These are phyloP conservation scores for Antheraea yamamai DNA, from an alignment of 2,888 invertebrate species.

Conservation along the genomic window DNA sequence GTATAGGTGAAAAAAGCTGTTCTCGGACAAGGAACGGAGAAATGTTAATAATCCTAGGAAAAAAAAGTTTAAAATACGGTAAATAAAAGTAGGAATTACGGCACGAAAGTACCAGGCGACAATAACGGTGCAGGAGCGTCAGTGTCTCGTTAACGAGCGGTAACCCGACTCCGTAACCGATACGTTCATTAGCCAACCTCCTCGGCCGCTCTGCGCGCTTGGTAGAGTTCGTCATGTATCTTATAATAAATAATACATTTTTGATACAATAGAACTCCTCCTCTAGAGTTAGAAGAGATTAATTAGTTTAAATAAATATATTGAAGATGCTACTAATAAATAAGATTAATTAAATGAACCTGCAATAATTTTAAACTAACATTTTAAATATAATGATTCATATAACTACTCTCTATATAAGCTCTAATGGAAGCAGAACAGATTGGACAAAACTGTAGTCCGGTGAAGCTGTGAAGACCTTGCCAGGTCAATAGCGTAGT, in stretches of 20 bases:
- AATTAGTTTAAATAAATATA: too few relatives aligned
- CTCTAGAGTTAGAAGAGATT: background rate
- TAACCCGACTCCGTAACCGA: constrained; percentile 71
- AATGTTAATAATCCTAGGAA: background rate
- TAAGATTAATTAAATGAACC: too few relatives aligned
- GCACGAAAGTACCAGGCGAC: constrained; percentile 32
- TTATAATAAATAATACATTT: constrained; percentile 52
- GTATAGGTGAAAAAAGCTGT: too few relatives aligned
- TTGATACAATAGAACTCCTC: constrained; percentile 31
- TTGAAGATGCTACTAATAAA: too few relatives aligned
- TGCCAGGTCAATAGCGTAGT: too few relatives aligned
- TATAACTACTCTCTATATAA: too few relatives aligned
- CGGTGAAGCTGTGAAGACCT: too few relatives aligned
- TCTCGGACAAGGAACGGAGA: too few relatives aligned
- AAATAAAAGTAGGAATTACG: constrained; percentile 7
- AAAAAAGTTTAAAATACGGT: background rate
- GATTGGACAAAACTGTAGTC: too few relatives aligned
- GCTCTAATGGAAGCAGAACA: too few relatives aligned
- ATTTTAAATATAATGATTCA: too few relatives aligned
- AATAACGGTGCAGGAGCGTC: constrained; percentile 53
- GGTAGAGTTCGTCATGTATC: constrained; percentile 46
- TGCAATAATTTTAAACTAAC: too few relatives aligned
- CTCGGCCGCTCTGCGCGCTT: constrained; percentile 51
- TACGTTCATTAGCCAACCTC: constrained; percentile 67
- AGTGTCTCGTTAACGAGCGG: constrained; percentile 65